Evolutionary conservation across 2,888 invertebrate genomes (phyloP).

Genomic region (Pristionchus fissidentatus): DNA sequence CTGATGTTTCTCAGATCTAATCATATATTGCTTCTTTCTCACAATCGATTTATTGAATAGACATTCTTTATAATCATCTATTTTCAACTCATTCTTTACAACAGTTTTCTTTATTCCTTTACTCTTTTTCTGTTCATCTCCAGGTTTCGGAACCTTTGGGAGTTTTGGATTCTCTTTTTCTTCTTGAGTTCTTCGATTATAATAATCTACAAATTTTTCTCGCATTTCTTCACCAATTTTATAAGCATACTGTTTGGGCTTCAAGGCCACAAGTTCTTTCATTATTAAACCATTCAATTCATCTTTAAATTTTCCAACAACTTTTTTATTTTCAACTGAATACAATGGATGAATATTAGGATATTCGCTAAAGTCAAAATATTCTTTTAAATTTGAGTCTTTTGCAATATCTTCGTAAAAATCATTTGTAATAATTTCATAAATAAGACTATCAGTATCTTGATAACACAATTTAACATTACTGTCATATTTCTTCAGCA

Average conservation of each 20-base stretch:
- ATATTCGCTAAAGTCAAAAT: constrained; percentile 67
- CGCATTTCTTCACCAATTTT: not conserved
- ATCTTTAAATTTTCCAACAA: constrained; percentile 67
- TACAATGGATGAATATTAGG: constrained; percentile 59
- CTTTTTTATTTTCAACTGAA: constrained; percentile 64
- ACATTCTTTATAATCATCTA: not conserved
- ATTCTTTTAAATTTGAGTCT: constrained; percentile 49
- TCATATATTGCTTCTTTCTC: constrained; percentile 11
- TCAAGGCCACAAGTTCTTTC: too few species aligned
- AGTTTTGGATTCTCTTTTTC: too few species aligned
- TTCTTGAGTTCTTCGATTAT: constrained; percentile 21
- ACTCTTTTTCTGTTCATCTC: constrained; percentile 9
- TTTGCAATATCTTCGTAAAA: constrained; percentile 72
- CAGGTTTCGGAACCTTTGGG: too few species aligned
- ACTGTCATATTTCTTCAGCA: constrained; percentile 54
- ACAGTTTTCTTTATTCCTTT: constrained; percentile 14
- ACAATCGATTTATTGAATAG: constrained; percentile 9
- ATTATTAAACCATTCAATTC: too few species aligned
- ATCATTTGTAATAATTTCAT: constrained; percentile 70
- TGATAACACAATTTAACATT: constrained; percentile 58
- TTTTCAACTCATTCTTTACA: constrained; percentile 6
- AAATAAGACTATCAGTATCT: constrained; percentile 61
- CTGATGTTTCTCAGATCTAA: too few species aligned
- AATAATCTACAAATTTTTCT: constrained; percentile 1
- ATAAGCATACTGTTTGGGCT: too few species aligned